Evolutionary conservation across 2,113 vertebrate species (phyloP), one percentile per base, ranked within the genome.

Genomic region (Melanocharis versteri): DNA sequence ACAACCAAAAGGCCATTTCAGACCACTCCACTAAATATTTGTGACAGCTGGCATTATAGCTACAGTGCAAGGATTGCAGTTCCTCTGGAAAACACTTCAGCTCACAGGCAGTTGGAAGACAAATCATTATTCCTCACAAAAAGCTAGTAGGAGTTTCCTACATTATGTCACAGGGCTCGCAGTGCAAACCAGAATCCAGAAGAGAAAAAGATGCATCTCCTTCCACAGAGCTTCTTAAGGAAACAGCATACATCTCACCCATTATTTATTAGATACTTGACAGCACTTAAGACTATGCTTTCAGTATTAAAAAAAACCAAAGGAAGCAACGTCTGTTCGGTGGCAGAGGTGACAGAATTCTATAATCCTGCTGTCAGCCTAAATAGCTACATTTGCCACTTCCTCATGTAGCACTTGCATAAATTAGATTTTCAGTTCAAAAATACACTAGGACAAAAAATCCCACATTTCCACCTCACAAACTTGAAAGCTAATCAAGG

Each of bases 231-330:
- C 47, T 93, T 81, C 93, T 88, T 27, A 40, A 42, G n/a, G 68
- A 91, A 91, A 58, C 35, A 66, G 60, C 54, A 66, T 20, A 33
- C 22, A 11, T 90, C 94, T 95, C 95, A 96, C 85, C 18, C 85
- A 91, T 96, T 96, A 95, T 96, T 96, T 90, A 96, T 96, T 94
- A 96, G 95, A 40, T 79, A 94, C 87, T 73, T 93, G 94, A 92
- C 95, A 96, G 93, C 66, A 77, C 45, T 94, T 73, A 93, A 79
- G 62, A 91, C 71, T 91, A 10, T 48, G 54, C 79, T 91, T 91
- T 91, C 87, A 77, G 58, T 51, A 88, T 85, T 44, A 72, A 90
- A 92, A 85, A 81, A 66, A 19, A 0, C 4, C 40, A 88, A 93
- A 94, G 79, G 35, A 90, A 93, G 80, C 42, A 70, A 90, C 19